phyloP scores from a whole-genome alignment of 1,140 invertebrate genomes.

The Mercenaria mercenaria region DNA sequence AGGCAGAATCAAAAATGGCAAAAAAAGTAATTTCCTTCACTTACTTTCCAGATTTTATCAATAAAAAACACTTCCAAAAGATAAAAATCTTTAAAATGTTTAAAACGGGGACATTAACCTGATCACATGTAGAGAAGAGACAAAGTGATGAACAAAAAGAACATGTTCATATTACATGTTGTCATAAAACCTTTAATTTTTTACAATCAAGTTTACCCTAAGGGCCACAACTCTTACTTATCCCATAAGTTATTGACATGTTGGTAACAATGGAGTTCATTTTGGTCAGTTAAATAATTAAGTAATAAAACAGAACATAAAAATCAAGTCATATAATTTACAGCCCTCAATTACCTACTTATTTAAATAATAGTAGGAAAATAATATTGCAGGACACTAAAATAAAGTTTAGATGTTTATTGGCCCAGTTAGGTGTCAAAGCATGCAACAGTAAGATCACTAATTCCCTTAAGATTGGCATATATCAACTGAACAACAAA shows the following conservation, averaged over 20 bases:
- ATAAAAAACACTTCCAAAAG: not conserved
- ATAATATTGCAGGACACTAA: not conserved
- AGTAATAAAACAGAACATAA: constrained; percentile 10
- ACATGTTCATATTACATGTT: constrained; percentile 2
- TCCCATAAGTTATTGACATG: not conserved
- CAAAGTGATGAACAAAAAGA: constrained; percentile 31
- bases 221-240: not conserved
- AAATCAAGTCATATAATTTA: not conserved
- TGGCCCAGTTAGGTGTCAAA: not conserved
- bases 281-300: constrained; percentile 5
- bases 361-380: not conserved
- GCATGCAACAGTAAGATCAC: not conserved
- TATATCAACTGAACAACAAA: too few species aligned
- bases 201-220: not conserved
- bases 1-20: constrained; percentile 9
- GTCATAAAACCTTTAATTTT: constrained; percentile 7
- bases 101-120: not conserved
- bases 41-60: not conserved
- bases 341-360: constrained; percentile 3
- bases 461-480: not conserved
- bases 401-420: not conserved
- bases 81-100: constrained; percentile 21
- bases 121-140: not conserved
- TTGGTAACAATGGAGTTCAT: not conserved
- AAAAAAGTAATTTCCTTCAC: not conserved